These are phyloP conservation scores for Tiphia femorata DNA, from an alignment of 2,888 invertebrate genomes.

Conservation along the genomic window DNA sequence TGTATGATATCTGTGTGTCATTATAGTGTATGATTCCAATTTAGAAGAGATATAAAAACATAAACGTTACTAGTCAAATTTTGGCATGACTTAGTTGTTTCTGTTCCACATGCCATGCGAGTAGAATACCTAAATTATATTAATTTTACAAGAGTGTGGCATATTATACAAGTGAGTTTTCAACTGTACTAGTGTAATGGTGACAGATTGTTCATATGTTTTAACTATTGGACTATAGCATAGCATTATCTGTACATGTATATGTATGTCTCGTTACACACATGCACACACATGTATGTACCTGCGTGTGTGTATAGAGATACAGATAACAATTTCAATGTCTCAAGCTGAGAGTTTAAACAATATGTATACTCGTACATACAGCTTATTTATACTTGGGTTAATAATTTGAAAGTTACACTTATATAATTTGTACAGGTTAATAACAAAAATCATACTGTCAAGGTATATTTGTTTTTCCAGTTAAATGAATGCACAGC, in stretches of 20 bases:
- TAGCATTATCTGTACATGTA: conserved; percentile 27
- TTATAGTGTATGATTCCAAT: conserved; percentile 13
- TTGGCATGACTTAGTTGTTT: conserved; percentile 21
- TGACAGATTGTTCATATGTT: conserved; percentile 36
- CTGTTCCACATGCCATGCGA: conserved; percentile 36
- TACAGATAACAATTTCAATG: conserved; percentile 27
- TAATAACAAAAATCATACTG: conserved; percentile 10
- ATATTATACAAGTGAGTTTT: conserved; percentile 34
- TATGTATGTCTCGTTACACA: conserved; percentile 26
- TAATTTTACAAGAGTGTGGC: conserved; percentile 25
- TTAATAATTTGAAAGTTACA: conserved; percentile 19
- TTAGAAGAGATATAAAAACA: conserved; percentile 11
- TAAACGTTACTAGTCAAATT: conserved; percentile 26
- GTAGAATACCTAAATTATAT: conserved; percentile 22
- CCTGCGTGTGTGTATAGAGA: conserved; percentile 25
- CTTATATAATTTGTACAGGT: conserved; percentile 15
- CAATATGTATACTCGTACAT: conserved; percentile 34
- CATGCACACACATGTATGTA: conserved; percentile 7
- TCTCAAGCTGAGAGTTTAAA: conserved; percentile 29
- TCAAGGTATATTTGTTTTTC: no score
- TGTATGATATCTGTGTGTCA: conserved; percentile 9
- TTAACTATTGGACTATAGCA: conserved; percentile 32
- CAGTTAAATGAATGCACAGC: no score
- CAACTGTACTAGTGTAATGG: conserved; percentile 29
- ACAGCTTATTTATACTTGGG: conserved; percentile 37